Conservation (phyloP, 2,113 vertebrate species). For the Salvelinus namaycush region DNA sequence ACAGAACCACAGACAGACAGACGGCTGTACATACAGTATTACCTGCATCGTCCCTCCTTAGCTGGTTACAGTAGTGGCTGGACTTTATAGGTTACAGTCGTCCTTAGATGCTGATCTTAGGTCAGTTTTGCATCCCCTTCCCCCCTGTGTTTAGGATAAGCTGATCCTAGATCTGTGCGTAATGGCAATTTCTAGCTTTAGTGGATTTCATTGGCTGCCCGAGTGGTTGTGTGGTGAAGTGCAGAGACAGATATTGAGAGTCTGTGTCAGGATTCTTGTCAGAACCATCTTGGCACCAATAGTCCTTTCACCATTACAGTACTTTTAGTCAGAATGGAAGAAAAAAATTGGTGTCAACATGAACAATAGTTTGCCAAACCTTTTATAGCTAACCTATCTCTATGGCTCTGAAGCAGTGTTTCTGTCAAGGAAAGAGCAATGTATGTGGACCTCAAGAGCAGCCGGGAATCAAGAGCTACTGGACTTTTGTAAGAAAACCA, state of each 20-base stretch:
- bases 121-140: slow-evolving; percentile 23
- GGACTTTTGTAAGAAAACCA: slow-evolving; percentile 38
- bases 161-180: not conserved
- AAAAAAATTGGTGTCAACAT: slow-evolving; percentile 42
- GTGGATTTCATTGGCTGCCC: slow-evolving; percentile 7
- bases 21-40: slow-evolving; percentile 9
- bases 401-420: slow-evolving; percentile 46
- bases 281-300: slow-evolving; percentile 35
- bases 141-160: not conserved
- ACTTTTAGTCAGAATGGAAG: slow-evolving; percentile 36
- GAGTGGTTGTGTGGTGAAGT: slow-evolving; percentile 35
- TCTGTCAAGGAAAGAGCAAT: slow-evolving; percentile 12
- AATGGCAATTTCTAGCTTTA: not conserved
- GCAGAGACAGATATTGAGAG: slow-evolving; percentile 35
- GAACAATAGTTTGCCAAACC: slow-evolving; percentile 58
- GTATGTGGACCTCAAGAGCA: slow-evolving; percentile 31
- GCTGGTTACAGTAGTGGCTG: slow-evolving; percentile 4
- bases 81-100: too few relatives aligned
- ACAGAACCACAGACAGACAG: slow-evolving; percentile 6
- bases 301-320: slow-evolving; percentile 43
- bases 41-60: slow-evolving; percentile 39
- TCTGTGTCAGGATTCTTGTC: too few relatives aligned
- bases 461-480: slow-evolving; percentile 36
- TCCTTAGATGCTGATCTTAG: too few relatives aligned
- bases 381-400: slow-evolving; percentile 44